Base-by-base conservation (phyloP, 2,888 invertebrate species). In the Darwinula stevensoni region DNA sequence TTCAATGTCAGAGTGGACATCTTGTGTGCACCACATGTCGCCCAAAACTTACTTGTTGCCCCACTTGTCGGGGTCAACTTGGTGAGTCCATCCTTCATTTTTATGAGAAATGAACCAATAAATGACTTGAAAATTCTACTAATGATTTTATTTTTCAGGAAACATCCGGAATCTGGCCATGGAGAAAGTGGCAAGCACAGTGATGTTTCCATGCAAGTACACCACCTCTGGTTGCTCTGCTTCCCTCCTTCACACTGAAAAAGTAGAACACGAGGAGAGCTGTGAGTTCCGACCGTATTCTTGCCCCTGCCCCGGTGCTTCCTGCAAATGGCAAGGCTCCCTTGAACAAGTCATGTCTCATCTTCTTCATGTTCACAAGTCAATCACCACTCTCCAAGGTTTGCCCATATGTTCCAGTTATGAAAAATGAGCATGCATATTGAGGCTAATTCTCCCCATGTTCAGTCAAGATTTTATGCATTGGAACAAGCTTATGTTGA, bases 171-270 rank as follows among this genome's bases (percentile, higher is more conserved):
- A 97, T 56, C 61, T 99, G 48, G 94, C 91, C 17, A 91, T 97
- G 88, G 97, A 99, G 51, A 97, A 97, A 54, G 88, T 97, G 22
- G 97, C 97, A 27, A 75, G 78, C 44, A 91, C 86, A 44, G 80
- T 99, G 30, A 75, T 82, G 66, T 99, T 99, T 47, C 94, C 97
- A 1, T 99, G 97, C 59, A 91, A 91, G 57, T 97, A 91, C 59
- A 75, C 80, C 34, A 72, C 73, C 41, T 82, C 82, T 39, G 97
- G 97, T 31, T 97, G 97, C 51, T 67, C 70, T 13, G 72, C 73
- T 42, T 76, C 84, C 11, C 61, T 91, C 14, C 69, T 82, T 16
- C 78, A 88, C 50, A 84, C 84, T n/a, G 88, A 94, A 44, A 99
- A 99, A 53, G 72, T 76, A 5, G 94, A 94, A 46, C 97, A 99